Percentiles rank a stretch among this genome's conserved stretches.
Conservation (phyloP, 2,888 invertebrate genomes). For the Ligdia adustata region DNA sequence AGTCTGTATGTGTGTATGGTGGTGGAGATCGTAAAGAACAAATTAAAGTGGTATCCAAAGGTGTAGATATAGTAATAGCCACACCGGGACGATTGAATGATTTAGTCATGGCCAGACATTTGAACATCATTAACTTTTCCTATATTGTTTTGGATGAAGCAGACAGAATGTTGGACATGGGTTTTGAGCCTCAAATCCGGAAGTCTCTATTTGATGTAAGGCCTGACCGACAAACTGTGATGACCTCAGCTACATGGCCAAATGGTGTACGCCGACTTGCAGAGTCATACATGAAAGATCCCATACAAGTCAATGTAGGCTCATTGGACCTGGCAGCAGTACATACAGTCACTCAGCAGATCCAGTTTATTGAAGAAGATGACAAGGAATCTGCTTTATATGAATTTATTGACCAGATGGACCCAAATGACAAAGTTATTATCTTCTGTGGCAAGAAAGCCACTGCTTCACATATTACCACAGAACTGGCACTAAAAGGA, state of each 20-base stretch:
- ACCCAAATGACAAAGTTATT: constrained; percentile 91
- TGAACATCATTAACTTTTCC: constrained; percentile 92
- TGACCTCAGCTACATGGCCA: constrained; percentile 99
- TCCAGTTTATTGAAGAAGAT: constrained; percentile 89
- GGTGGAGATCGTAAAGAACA: constrained; percentile 93
- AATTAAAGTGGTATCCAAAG: constrained; percentile 87
- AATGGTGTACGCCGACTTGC: constrained; percentile 93
- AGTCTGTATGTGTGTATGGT: constrained; percentile 95
- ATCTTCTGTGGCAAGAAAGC: constrained; percentile 96
- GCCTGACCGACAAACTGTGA: constrained; percentile 96
- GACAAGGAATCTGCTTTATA: constrained; percentile 87
- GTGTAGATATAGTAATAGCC: constrained; percentile 97
- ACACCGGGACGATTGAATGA: constrained; percentile 97
- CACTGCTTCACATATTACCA: constrained; percentile 91
- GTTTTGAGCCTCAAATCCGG: constrained; percentile 94
- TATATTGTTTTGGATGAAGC: constrained; percentile 97
- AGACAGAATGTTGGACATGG: constrained; percentile 94
- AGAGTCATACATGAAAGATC: constrained; percentile 93
- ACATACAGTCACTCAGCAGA: constrained; percentile 92
- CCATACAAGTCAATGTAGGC: constrained; percentile 95
- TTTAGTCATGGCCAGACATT: constrained; percentile 88
- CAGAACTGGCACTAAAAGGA: constrained; percentile 89
- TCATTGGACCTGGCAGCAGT: constrained; percentile 94
- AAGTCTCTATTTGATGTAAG: constrained; percentile 91
- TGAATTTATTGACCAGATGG: constrained; percentile 89